These are phyloP conservation scores for Machaerirhynchus nigripectus DNA, from an alignment of 2,113 vertebrate species.

Conservation along the genomic window DNA sequence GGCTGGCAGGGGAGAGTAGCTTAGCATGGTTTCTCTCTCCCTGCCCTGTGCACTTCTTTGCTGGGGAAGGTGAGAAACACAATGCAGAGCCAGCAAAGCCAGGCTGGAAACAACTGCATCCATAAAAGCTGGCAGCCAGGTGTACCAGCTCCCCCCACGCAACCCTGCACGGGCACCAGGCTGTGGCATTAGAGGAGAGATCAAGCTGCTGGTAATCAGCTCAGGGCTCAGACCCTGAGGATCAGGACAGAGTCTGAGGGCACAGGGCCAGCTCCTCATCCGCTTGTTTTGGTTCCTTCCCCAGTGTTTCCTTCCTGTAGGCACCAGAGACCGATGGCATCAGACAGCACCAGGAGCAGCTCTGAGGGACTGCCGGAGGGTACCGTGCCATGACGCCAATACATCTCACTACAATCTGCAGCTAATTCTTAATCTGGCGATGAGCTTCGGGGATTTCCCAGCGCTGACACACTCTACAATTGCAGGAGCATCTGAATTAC, in stretches of 20 bases:
- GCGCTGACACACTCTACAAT: neutral
- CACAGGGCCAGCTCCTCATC: neutral
- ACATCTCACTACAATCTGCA: neutral
- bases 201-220: conserved; percentile 31
- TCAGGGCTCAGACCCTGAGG: neutral
- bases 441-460: conserved; percentile 43
- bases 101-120: neutral
- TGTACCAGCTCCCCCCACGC: neutral
- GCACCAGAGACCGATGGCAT: neutral
- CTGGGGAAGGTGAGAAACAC: neutral
- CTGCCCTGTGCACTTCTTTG: neutral
- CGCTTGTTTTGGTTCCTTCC: neutral
- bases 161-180: neutral
- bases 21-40: neutral
- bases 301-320: neutral
- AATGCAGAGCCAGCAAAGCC: neutral
- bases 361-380: neutral
- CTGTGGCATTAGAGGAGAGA: neutral
- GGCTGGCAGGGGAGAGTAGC: neutral
- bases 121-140: neutral
- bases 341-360: neutral
- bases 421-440: conserved; percentile 27
- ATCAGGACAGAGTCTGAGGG: neutral
- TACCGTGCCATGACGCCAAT: neutral
- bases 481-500: conserved; percentile 1